Evolutionary conservation across 2,888 invertebrate genomes (phyloP).

Genomic region (Anaspis maculata): DNA sequence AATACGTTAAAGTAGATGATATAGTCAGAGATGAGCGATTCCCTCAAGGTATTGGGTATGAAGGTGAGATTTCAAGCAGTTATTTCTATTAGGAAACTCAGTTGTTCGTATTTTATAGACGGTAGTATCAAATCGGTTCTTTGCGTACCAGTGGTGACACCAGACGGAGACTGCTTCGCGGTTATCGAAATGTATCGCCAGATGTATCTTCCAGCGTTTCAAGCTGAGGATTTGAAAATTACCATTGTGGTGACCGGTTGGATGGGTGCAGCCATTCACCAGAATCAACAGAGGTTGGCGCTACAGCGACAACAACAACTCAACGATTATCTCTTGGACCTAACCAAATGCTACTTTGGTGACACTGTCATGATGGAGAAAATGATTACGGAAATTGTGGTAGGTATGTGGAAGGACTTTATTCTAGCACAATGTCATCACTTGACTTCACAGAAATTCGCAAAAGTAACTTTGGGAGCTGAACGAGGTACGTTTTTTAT

Average conservation of each 20-base stretch:
- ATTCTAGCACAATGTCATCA: neutral
- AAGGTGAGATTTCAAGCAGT: constrained; percentile 31
- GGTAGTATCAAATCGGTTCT: constrained; percentile 50
- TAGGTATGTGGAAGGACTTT: constrained; percentile 26
- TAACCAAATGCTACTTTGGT: constrained; percentile 47
- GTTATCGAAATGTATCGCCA: constrained; percentile 52
- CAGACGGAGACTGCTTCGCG: constrained; percentile 51
- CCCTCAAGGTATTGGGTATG: constrained; percentile 47
- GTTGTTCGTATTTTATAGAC: no score
- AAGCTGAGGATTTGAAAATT: constrained; percentile 35
- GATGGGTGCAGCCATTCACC: constrained; percentile 42
- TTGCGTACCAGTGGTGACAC: constrained; percentile 52
- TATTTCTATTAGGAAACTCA: no score
- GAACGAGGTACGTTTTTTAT: constrained; percentile 52
- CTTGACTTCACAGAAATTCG: no score
- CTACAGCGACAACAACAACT: constrained; percentile 39
- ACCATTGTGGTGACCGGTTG: constrained; percentile 38
- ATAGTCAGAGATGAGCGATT: constrained; percentile 50
- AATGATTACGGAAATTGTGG: constrained; percentile 53
- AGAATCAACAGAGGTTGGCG: constrained; percentile 36
- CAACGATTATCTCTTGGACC: constrained; percentile 37
- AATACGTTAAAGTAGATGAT: constrained; percentile 48
- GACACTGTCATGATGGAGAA: constrained; percentile 49
- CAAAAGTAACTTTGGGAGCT: constrained; percentile 49
- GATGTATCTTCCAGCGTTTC: constrained; percentile 28